Percentiles rank a stretch among this genome's conserved stretches.
Conservation (phyloP, 2,888 invertebrate species). For the Hetaerina titia region DNA sequence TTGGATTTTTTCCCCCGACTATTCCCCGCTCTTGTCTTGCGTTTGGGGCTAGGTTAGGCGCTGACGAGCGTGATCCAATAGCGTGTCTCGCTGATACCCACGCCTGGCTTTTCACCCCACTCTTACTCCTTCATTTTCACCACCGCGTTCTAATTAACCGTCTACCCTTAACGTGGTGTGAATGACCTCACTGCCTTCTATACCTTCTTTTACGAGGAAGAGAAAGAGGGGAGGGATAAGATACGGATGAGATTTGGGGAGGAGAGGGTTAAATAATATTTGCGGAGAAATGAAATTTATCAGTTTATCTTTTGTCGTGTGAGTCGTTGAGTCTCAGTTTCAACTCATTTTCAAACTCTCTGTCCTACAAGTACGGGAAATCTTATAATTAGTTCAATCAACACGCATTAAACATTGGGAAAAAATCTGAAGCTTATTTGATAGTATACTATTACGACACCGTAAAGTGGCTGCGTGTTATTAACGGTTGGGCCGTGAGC, state of each 20-base stretch:
- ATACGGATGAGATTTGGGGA: neutral
- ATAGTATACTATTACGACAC: too few species aligned
- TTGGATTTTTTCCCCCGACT: neutral
- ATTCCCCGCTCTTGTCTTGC: neutral
- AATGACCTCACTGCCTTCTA: constrained; percentile 27
- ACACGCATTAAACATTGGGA: too few species aligned
- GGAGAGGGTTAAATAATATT: neutral
- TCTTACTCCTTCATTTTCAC: neutral
- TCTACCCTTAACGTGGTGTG: constrained; percentile 1
- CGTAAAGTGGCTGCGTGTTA: too few species aligned
- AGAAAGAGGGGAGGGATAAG: constrained; percentile 54
- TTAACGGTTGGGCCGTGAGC: too few species aligned
- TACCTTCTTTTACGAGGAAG: constrained; percentile 38
- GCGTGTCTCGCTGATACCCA: neutral
- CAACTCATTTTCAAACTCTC: too few species aligned
- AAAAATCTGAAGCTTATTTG: too few species aligned
- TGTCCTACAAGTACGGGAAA: too few species aligned
- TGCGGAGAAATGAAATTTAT: too few species aligned
- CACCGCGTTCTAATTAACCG: constrained; percentile 22
- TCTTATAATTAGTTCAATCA: too few species aligned
- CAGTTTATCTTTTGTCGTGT: too few species aligned
- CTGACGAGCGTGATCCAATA: neutral
- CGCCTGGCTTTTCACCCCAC: neutral
- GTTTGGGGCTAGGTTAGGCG: neutral
- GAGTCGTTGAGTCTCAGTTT: too few species aligned